Conservation (phyloP, 2,113 vertebrate genomes). For the Cinclus cinclus region DNA sequence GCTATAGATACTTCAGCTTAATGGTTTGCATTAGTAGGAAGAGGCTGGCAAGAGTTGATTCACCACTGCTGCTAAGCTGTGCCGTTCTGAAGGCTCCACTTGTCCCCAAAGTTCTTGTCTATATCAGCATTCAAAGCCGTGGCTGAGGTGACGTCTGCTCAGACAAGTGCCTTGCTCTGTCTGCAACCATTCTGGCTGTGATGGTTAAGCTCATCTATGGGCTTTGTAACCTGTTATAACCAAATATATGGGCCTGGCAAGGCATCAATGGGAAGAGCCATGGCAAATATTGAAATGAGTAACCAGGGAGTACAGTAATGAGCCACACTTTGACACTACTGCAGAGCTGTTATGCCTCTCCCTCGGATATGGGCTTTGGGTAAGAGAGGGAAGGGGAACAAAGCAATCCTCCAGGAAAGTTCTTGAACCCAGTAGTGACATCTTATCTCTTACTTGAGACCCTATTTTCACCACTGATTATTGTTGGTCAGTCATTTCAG, state of each 20-base stretch:
- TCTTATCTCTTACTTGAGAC: background rate
- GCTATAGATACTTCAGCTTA: background rate
- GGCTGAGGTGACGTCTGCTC: background rate
- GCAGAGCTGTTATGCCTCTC: background rate
- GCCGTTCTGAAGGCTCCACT: background rate
- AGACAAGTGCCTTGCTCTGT: background rate
- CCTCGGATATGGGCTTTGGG: background rate
- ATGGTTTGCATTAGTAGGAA: background rate
- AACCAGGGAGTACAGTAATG: background rate
- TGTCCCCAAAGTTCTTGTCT: background rate
- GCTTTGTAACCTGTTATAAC: background rate
- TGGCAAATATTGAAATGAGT: background rate
- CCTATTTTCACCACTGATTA: background rate
- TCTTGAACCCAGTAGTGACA: background rate
- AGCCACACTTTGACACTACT: background rate
- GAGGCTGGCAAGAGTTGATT: background rate
- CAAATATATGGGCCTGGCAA: rapidly evolving
- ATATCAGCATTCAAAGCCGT: background rate
- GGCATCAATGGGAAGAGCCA: background rate
- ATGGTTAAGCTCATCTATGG: background rate
- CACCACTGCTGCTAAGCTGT: background rate
- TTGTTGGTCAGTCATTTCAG: background rate
- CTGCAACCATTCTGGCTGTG: background rate
- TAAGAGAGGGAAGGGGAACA: background rate
- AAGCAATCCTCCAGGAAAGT: background rate